Evolutionary conservation across 2,113 vertebrate species (phyloP), one percentile per base, ranked within the genome.

Genomic region (Laticauda laticaudata): DNA sequence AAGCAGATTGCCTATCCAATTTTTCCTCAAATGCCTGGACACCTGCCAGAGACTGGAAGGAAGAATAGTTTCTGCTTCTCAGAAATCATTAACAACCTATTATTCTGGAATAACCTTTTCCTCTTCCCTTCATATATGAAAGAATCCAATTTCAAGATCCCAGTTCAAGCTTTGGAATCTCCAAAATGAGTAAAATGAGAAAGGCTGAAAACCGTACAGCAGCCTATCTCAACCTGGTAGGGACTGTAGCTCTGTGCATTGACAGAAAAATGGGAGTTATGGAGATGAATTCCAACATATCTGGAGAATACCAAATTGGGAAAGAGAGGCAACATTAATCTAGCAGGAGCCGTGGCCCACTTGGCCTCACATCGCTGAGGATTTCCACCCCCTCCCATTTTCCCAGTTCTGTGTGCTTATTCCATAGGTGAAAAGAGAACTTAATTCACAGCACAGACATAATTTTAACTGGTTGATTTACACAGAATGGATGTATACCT

Each of bases 401-500:
- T n/a, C n/a, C 51, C 53, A 55, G 29, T 55, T 18, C 15, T n/a
- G 3, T 34, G 20, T 54, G 29, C 87, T 29, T 54, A 54, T 54
- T 48, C n/a, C 87, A 54, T n/a, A 20, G 14, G 29, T 18, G 64
- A 75, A 12, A 75, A 34, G 64, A 75, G 2, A n/a, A 20, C n/a
- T 87, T 87, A 26, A 45, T 86, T 48, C 85, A 81, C 43, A 86
- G 85, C 23, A 29, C 45, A 53, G 86, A 29, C 45, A 54, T 54
- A 53, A 54, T 29, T 29, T 54, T 88, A 54, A 18, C 86, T 53
- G 26, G 45, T 51, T 53, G 26, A 51, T 53, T 53, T 18, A 54
- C 0, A 21, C 29, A 61, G 34, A 56, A 26, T 51, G 1, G 10
- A 29, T 53, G 0, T 0, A 1, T 94, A 99, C 99, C 99, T 97